phyloP scores from a whole-genome alignment of 2,797 vertebrate genomes.

The Carduelis carduelis region DNA sequence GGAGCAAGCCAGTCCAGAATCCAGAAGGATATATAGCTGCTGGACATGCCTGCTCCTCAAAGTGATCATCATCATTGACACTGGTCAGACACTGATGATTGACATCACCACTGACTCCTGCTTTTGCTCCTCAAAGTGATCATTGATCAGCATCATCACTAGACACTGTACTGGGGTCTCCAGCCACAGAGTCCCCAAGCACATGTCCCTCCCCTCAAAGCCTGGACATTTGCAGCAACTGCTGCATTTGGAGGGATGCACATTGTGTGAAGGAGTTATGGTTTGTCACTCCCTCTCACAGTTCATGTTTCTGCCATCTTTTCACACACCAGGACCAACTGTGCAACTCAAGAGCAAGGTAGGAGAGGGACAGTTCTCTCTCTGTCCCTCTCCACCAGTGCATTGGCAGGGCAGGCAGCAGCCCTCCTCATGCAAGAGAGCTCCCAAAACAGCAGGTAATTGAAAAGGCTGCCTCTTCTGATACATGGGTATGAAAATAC shows the following conservation, averaged over 20 bases:
- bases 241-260: not conserved
- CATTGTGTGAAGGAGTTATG: not conserved
- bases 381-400: fast-evolving
- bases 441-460: not conserved
- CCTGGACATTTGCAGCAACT: not conserved
- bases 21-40: not conserved
- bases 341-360: not conserved
- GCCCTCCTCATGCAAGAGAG: not conserved
- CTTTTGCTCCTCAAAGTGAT: not conserved
- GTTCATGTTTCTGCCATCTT: not conserved
- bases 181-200: not conserved
- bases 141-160: fast-evolving
- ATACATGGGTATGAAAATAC: not conserved
- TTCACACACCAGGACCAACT: not conserved
- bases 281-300: not conserved
- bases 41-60: not conserved
- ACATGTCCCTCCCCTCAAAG: not conserved
- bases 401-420: not conserved
- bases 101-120: too few species aligned
- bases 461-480: not conserved
- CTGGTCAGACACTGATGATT: not conserved
- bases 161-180: not conserved
- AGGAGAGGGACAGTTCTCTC: not conserved
- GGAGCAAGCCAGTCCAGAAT: not conserved
- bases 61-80: not conserved